Evolutionary conservation across 1,140 invertebrate species (phyloP).

Genomic region (Babylonia areolata): DNA sequence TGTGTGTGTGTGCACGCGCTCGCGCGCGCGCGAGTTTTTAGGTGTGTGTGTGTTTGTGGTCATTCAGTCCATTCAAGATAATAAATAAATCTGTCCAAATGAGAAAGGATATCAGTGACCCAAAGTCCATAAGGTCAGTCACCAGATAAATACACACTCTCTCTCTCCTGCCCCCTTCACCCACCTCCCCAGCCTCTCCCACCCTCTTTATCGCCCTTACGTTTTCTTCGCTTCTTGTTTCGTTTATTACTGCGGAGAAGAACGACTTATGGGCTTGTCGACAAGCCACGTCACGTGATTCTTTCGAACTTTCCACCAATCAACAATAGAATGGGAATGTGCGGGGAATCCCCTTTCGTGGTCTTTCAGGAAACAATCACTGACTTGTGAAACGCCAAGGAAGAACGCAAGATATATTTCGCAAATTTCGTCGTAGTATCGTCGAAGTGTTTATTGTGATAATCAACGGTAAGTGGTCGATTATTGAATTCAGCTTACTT

Average conservation of each 20-base stretch:
- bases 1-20: no score
- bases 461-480: background rate
- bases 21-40: no score
- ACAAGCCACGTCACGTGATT: background rate
- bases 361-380: no score
- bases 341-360: background rate
- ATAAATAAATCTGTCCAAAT: background rate
- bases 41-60: no score
- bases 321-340: background rate
- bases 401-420: background rate
- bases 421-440: background rate
- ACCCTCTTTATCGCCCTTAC: background rate
- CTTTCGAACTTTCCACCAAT: background rate
- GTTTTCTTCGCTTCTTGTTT: background rate
- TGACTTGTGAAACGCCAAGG: background rate
- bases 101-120: background rate
- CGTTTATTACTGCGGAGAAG: background rate
- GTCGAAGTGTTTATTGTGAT: background rate
- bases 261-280: background rate
- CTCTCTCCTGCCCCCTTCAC: background rate
- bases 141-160: no score
- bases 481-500: background rate
- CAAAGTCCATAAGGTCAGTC: no score
- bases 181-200: background rate
- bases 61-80: background rate